phyloP scores from a whole-genome alignment of 2,113 vertebrate species.

The Pionites leucogaster region DNA sequence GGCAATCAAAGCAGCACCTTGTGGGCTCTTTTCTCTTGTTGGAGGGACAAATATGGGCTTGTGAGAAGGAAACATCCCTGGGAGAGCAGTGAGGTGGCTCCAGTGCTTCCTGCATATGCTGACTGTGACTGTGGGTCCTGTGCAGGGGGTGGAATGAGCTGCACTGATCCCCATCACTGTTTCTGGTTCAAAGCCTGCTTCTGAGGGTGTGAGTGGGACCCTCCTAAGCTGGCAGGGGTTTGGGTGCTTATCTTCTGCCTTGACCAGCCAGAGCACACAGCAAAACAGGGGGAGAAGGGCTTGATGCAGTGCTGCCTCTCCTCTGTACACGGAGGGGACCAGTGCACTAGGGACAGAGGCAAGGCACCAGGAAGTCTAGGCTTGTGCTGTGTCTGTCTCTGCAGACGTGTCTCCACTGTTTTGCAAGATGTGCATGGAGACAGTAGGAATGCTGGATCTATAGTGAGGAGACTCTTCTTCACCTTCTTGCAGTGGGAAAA shows the following conservation, averaged over 20 bases:
- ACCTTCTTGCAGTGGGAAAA: background rate
- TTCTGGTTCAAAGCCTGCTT: background rate
- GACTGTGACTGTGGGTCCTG: background rate
- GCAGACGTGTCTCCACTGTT: background rate
- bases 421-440: background rate
- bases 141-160: background rate
- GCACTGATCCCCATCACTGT: background rate
- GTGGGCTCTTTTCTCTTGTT: background rate
- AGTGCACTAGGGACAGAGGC: background rate
- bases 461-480: background rate
- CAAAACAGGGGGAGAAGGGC: background rate
- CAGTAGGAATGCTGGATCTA: background rate
- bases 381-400: background rate
- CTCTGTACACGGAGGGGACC: accelerated
- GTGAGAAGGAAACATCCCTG: background rate
- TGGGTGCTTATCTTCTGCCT: background rate
- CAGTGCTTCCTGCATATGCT: background rate
- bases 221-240: background rate
- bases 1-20: background rate
- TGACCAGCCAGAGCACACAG: accelerated
- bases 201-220: background rate
- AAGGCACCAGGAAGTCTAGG: background rate
- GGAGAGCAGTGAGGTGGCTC: background rate
- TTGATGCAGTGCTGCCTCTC: background rate
- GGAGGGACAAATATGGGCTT: background rate